These are phyloP conservation scores for Leptestheria dahalacensis DNA, from an alignment of 1,140 invertebrate genomes.

Conservation along the genomic window DNA sequence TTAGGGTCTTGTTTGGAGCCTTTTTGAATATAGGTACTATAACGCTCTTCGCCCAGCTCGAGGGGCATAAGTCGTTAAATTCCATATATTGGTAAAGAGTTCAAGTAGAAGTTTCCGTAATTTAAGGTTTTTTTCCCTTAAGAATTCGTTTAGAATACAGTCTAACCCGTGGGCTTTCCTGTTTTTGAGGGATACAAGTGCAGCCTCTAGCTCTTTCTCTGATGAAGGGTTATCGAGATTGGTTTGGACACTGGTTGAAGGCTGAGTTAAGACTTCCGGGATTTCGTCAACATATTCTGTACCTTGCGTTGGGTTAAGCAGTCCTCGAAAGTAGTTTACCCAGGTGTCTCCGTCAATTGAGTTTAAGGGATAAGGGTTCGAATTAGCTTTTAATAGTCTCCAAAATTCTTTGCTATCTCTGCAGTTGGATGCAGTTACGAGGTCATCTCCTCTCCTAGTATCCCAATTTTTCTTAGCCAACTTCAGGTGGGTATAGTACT, in stretches of 20 bases:
- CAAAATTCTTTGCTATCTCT: background rate
- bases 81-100: background rate
- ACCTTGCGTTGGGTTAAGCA: background rate
- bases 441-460: background rate
- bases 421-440: background rate
- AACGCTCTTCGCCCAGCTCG: background rate
- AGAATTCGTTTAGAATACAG: background rate
- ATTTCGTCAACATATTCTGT: background rate
- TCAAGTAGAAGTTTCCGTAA: background rate
- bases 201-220: background rate
- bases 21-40: background rate
- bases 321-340: background rate
- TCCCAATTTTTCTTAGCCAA: background rate
- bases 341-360: background rate
- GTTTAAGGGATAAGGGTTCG: background rate
- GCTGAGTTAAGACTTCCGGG: background rate
- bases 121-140: background rate
- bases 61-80: background rate
- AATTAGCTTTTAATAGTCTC: background rate
- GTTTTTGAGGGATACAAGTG: background rate
- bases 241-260: background rate
- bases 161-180: background rate
- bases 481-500: background rate
- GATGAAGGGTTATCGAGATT: background rate
- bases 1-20: background rate